Percentiles rank a stretch among this genome's conserved stretches.
Conservation (phyloP, 2,113 vertebrate species). For the Rousettus leschenaultii region DNA sequence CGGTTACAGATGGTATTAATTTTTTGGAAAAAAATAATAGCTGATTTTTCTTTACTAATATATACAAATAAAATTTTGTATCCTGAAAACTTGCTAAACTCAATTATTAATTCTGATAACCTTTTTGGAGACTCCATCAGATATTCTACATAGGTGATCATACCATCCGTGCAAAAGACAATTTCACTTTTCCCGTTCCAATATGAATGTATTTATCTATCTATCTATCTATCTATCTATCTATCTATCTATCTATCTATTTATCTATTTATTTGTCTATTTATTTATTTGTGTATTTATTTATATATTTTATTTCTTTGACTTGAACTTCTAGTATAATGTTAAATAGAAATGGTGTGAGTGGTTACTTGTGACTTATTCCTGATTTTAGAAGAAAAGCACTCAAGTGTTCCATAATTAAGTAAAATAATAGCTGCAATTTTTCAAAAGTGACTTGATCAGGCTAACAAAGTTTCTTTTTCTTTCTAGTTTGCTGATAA, state of each 20-base stretch:
- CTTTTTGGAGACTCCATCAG: not conserved
- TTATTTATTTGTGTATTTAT: not conserved
- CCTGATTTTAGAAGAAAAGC: not conserved
- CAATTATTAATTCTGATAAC: not conserved
- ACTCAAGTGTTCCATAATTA: not conserved
- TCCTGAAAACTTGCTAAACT: not conserved
- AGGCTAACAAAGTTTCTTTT: not conserved
- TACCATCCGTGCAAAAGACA: not conserved
- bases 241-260: not conserved
- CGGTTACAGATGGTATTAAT: not conserved
- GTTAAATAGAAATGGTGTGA: not conserved
- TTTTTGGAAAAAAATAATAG: not conserved
- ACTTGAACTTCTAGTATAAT: not conserved
- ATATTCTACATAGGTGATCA: not conserved
- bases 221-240: not conserved
- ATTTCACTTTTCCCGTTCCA: not conserved
- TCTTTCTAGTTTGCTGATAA: not conserved
- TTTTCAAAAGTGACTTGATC: not conserved
- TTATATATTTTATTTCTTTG: not conserved
- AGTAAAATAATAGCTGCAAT: not conserved
- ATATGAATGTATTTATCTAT: not conserved
- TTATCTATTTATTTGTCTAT: not conserved
- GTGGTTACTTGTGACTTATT: not conserved
- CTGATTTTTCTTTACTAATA: not conserved
- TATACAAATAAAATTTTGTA: not conserved